These are phyloP conservation scores for Tiphia femorata DNA, from an alignment of 2,888 invertebrate species.

Conservation along the genomic window DNA sequence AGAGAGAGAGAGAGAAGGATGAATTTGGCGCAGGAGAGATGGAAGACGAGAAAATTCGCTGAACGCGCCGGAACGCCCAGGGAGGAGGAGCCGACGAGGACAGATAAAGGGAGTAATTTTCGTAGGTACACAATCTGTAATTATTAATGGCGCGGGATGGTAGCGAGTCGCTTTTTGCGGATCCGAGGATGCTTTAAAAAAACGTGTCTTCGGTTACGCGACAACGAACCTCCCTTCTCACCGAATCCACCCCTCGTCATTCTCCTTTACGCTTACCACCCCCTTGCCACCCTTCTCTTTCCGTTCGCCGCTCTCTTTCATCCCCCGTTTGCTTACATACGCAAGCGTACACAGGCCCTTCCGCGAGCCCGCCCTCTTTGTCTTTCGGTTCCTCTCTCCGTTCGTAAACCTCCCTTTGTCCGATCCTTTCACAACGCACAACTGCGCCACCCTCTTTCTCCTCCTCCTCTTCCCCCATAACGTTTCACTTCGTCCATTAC, in stretches of 20 bases:
- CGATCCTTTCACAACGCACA: too few species aligned
- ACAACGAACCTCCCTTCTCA: conserved; percentile 23
- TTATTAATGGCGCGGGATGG: conserved; percentile 55
- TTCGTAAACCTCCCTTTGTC: too few species aligned
- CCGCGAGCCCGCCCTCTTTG: too few species aligned
- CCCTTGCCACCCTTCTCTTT: too few species aligned
- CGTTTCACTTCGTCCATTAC: too few species aligned
- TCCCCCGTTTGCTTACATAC: too few species aligned
- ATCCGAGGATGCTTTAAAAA: conserved; percentile 17
- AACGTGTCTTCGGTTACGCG: conserved; percentile 31
- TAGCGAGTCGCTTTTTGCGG: background rate
- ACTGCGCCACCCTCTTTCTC: too few species aligned
- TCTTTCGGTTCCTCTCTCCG: too few species aligned
- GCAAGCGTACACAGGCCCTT: too few species aligned
- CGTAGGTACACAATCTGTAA: conserved; percentile 54
- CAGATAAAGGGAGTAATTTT: conserved; percentile 59
- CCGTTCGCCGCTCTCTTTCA: too few species aligned
- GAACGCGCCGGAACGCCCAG: conserved; percentile 2
- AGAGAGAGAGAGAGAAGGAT: background rate
- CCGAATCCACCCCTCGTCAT: conserved; percentile 1
- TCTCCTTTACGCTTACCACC: too few species aligned
- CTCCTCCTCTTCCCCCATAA: too few species aligned
- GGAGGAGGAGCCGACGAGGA: conserved; percentile 23
- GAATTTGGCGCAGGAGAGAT: background rate
- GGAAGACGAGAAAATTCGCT: conserved; percentile 9